Percentiles rank a stretch among this genome's conserved stretches.
These are phyloP conservation scores for Pandemis corylana DNA, from an alignment of 2,888 invertebrate genomes.

Conservation along the genomic window DNA sequence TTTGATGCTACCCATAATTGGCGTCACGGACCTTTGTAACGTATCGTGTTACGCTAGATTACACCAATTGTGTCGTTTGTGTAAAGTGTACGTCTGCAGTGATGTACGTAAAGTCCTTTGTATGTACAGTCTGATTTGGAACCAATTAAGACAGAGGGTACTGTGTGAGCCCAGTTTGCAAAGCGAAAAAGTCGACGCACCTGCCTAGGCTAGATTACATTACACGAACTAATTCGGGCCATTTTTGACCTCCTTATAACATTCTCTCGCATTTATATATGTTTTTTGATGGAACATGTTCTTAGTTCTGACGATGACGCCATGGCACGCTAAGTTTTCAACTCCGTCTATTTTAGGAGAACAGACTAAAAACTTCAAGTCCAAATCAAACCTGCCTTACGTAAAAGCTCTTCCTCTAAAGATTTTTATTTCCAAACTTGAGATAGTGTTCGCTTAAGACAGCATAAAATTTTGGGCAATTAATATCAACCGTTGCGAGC, in stretches of 20 bases:
- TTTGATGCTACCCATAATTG: conserved; percentile 28
- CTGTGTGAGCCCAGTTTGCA: too few relatives aligned
- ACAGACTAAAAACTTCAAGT: too few relatives aligned
- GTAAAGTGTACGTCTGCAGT: conserved; percentile 25
- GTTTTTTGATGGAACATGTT: too few relatives aligned
- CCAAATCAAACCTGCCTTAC: not conserved
- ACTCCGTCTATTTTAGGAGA: too few relatives aligned
- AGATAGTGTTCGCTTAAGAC: not conserved
- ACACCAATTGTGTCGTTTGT: conserved; percentile 63
- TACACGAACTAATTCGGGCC: too few relatives aligned
- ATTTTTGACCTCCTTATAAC: too few relatives aligned
- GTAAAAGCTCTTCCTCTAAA: not conserved
- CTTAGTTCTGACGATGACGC: too few relatives aligned
- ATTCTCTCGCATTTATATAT: too few relatives aligned
- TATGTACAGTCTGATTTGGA: not conserved
- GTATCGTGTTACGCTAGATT: conserved; percentile 65
- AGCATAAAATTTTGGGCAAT: conserved; percentile 9
- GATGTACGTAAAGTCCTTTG: not conserved
- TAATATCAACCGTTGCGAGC: conserved; percentile 10
- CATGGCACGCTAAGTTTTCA: too few relatives aligned
- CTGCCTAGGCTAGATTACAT: too few relatives aligned
- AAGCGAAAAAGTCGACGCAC: too few relatives aligned
- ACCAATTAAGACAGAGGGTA: not conserved
- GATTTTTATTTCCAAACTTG: not conserved
- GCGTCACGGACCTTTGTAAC: conserved; percentile 58